Evolutionary conservation across 2,113 vertebrate species (phyloP), one percentile per base, ranked within the genome.

Genomic region (Burhinus bistriatus): DNA sequence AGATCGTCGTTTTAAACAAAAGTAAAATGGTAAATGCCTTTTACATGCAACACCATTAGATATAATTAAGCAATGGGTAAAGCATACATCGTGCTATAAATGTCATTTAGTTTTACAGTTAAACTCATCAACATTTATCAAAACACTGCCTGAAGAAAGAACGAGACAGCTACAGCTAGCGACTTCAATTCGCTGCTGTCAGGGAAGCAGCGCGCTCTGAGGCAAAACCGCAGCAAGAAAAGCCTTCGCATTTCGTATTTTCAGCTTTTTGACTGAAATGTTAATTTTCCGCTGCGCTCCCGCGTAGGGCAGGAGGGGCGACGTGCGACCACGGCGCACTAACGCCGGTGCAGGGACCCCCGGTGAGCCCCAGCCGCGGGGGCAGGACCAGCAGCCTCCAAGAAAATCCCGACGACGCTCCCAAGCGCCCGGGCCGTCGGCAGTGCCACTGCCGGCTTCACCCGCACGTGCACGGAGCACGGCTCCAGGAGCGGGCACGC

Each of bases 91-190:
- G 90, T 90, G 90, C 97, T 97, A 97, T 96, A 98, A 98, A 98
- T 91, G 98, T 96, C 98, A 97, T 97, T 98, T 98, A 97, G 96
- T 97, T 98, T 98, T 98, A 98, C 98, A 97, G 97, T 98, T 98
- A 98, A 98, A 98, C 98, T 98, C 98, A 98, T 98, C 98, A 98
- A 90, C 98, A 95, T 98, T 98, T 98, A 98, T 98, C 98, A 98
- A 98, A 98, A 98, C 96, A 97, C 73, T 29, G 98, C 98, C 98
- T 96, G 57, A 1, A 98, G 98, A 97, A 94, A 97, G 97, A 96
- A 92, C 1, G 86, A 96, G 97, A 94, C 91, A 96, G 97, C 97
- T 95, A 87, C 55, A 92, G 95, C 76, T 47, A 87, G 83, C 26
- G 96, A 87, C 96, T 95, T 66, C 91, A 79, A 68, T 57, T 90